phyloP scores from a whole-genome alignment of 2,888 invertebrate species.

The Ochropleura plecta region DNA sequence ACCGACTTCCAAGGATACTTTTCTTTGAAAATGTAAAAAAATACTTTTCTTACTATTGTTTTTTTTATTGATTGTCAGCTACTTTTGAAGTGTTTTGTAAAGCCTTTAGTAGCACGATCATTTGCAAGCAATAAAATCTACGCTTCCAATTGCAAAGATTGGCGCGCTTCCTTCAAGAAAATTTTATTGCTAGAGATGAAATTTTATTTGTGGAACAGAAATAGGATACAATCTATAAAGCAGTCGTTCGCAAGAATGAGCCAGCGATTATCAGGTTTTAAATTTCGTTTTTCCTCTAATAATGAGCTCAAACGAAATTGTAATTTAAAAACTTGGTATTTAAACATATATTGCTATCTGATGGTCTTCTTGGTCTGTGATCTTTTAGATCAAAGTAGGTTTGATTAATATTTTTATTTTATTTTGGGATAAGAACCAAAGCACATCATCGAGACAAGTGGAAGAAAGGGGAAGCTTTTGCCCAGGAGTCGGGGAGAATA shows the following conservation, averaged over 20 bases:
- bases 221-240: constrained; percentile 36
- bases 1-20: no score
- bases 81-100: no score
- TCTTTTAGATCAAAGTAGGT: not conserved
- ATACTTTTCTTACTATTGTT: no score
- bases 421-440: not conserved
- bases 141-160: not conserved
- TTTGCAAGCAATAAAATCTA: not conserved
- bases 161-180: not conserved
- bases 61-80: no score
- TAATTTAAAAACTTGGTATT: constrained; percentile 39
- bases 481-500: no score
- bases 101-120: no score
- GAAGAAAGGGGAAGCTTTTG: no score
- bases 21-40: no score
- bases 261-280: constrained; percentile 45
- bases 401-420: not conserved
- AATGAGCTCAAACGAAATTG: constrained; percentile 38
- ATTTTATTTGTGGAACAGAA: constrained; percentile 36
- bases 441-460: no score
- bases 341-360: constrained; percentile 26
- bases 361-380: constrained; percentile 2
- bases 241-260: constrained; percentile 38
- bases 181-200: constrained; percentile 15
- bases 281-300: constrained; percentile 53